Evolutionary conservation across 2,888 invertebrate genomes (phyloP), one percentile per base, ranked within the genome.

Genomic region (Ormyrus nitidulus): DNA sequence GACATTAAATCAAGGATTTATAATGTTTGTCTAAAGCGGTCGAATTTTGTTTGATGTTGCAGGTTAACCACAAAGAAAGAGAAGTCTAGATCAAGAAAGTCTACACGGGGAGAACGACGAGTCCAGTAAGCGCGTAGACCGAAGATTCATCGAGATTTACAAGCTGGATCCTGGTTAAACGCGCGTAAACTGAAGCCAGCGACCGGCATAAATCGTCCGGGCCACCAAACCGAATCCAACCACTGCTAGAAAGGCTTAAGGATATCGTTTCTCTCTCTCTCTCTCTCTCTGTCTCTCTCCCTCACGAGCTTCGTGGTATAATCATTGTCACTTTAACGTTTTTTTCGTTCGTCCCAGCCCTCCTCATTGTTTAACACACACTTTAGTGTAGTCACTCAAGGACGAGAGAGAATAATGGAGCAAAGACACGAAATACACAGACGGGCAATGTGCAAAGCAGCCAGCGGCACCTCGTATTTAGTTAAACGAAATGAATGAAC

Each of bases 371-470:
- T 34, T 34, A 34, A 34, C 34, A 34, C 34, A 34, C 34, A 34
- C 34, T 34, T 4, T 34, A 34, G 34, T 34, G 34, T 34, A 34
- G 34, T 34, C 34, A 34, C 34, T 34, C 34, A 34, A 34, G 56
- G 4, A 34, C 46, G 46, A n/a, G 19, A 7, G 59, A 59, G 19
- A 48, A 48, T 13, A 49, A 34, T 34, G 8, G 49, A 19, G 49
- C 6, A 58, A 66, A 59, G 3, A 59, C 56, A 62, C 51, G 34
- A 68, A 10, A 66, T n/a, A 73, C 61, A 80, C 77, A 34, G 34
- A 85, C 82, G 88, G 88, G 88, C 88, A 88, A 88, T 83, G 88
- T 88, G 88, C 88, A 88, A 88, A 83, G 75, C 49, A 73, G 49
- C 7, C 34, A 64, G 69, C 48, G 62, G 84, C 86, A 85, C 83